A percentile compares a stretch with the other conserved stretches of the same genome.
Conservation (phyloP, 2,797 vertebrate species). For the Etheostoma nigrum region DNA sequence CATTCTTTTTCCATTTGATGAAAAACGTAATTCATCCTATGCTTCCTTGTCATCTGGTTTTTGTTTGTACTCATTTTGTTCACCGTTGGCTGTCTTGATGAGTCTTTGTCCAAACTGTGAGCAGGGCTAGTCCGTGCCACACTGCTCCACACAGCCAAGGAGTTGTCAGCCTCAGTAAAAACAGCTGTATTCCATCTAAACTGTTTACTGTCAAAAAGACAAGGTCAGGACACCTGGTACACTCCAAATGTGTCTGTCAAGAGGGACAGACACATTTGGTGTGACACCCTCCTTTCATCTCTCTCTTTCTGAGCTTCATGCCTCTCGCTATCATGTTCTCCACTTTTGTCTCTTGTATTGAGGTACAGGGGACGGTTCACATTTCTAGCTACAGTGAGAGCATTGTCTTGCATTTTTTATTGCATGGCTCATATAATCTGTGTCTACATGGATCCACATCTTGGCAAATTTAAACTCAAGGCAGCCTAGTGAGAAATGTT, state of each 20-base stretch:
- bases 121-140: not conserved
- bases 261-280: not conserved
- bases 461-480: constrained; percentile 4
- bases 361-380: not conserved
- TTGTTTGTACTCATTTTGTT: constrained; percentile 2
- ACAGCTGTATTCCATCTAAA: constrained; percentile 53
- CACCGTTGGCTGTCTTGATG: not conserved
- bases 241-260: constrained; percentile 8
- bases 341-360: constrained; percentile 4
- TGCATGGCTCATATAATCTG: constrained; percentile 7
- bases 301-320: constrained; percentile 11
- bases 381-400: constrained; percentile 16
- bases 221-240: constrained; percentile 56
- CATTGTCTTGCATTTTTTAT: constrained; percentile 33
- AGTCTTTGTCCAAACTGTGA: constrained; percentile 24
- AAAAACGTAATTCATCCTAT: not conserved
- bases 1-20: not conserved
- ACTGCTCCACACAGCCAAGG: not conserved
- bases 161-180: constrained; percentile 23
- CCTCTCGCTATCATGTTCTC: constrained; percentile 25
- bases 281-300: constrained; percentile 21
- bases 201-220: constrained; percentile 57
- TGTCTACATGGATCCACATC: constrained; percentile 9
- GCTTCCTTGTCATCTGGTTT: not conserved
- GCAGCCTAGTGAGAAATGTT: not conserved